phyloP scores from a whole-genome alignment of 2,888 invertebrate species.

The Temnothorax ravouxi region DNA sequence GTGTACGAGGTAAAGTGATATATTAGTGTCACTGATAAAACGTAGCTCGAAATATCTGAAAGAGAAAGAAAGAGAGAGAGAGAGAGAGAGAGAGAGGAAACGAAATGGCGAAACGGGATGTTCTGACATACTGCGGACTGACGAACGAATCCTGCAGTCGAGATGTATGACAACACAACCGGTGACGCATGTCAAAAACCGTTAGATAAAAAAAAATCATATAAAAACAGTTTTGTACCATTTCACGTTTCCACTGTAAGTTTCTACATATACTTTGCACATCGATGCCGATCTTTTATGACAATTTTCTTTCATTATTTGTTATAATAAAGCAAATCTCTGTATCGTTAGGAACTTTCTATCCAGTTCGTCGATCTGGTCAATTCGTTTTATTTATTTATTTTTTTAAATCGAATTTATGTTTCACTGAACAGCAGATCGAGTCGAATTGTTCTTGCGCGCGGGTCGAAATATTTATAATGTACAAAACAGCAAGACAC shows the following conservation, averaged over 20 bases:
- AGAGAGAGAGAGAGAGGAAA: not conserved
- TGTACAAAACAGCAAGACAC: not conserved
- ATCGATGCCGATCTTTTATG: not conserved
- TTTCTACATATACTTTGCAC: not conserved
- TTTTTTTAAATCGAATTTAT: not conserved
- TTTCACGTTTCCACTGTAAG: not conserved
- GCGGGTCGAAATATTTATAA: slow-evolving; percentile 6
- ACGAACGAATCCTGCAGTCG: not conserved
- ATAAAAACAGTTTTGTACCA: not conserved
- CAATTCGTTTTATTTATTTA: not conserved
- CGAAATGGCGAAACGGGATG: not conserved
- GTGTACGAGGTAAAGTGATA: not conserved
- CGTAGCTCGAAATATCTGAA: not conserved
- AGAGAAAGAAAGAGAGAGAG: not conserved
- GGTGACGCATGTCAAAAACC: not conserved
- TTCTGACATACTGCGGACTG: not conserved
- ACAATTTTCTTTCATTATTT: slow-evolving; percentile 5
- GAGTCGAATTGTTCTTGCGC: not conserved
- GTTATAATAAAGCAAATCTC: not conserved
- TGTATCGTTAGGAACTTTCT: not conserved
- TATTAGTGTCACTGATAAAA: not conserved
- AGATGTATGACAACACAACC: slow-evolving; percentile 22
- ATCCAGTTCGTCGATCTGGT: not conserved
- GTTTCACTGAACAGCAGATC: not conserved
- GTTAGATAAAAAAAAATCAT: slow-evolving; percentile 4